These are phyloP conservation scores for Dione vanillae DNA, from an alignment of 2,888 invertebrate species.

Conservation along the genomic window DNA sequence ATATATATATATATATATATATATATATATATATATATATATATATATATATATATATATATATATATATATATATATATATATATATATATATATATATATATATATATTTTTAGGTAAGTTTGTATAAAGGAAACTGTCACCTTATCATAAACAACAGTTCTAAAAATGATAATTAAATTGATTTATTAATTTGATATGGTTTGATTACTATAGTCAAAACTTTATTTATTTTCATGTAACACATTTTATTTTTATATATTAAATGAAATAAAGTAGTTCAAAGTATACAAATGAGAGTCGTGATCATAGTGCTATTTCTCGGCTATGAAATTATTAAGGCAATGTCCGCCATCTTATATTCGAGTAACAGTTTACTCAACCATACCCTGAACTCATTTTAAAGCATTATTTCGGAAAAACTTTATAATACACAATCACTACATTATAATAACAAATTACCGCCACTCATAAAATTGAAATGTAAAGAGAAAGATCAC, in stretches of 20 bases:
- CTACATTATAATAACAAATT: conserved; percentile 54
- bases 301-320: background rate
- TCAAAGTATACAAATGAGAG: background rate
- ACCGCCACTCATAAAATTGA: conserved; percentile 61
- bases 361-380: conserved; percentile 39
- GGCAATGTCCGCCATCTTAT: conserved; percentile 31
- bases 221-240: background rate
- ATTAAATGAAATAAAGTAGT: background rate
- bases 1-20: too few species aligned
- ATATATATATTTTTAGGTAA: too few species aligned
- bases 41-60: too few species aligned
- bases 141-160: background rate
- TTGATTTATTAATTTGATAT: background rate
- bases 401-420: conserved; percentile 40
- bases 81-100: too few species aligned
- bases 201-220: background rate
- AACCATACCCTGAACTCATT: conserved; percentile 36
- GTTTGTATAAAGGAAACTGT: too few species aligned
- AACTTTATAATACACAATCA: conserved; percentile 38
- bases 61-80: too few species aligned
- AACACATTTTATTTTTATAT: background rate
- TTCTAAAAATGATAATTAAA: background rate
- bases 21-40: too few species aligned
- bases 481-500: conserved; percentile 58
- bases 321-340: conserved; percentile 7